These are phyloP conservation scores for Zosterops hypoxanthus DNA, from an alignment of 2,113 vertebrate species.

Conservation along the genomic window DNA sequence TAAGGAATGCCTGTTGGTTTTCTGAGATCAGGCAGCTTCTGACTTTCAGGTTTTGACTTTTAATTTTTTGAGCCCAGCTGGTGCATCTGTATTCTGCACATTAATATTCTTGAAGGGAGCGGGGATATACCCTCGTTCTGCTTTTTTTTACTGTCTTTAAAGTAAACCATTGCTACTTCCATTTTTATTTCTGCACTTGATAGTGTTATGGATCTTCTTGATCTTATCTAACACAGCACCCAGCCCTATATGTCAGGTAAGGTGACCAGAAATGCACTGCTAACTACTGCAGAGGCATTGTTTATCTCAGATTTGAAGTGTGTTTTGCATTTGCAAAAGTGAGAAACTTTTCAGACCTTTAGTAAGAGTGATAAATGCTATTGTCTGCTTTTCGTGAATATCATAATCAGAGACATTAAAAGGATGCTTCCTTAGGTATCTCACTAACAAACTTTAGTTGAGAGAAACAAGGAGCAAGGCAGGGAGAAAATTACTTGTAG, in stretches of 20 bases:
- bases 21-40: conserved; percentile 27
- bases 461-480: not conserved
- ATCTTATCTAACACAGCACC: not conserved
- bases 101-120: conserved; percentile 24
- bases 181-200: not conserved
- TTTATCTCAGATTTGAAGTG: not conserved
- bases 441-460: not conserved
- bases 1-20: not conserved
- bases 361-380: not conserved
- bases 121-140: not conserved
- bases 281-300: not conserved
- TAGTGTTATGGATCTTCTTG: not conserved
- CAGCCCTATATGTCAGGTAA: not conserved
- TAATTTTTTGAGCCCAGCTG: not conserved
- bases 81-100: not conserved
- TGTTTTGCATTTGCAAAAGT: not conserved
- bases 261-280: not conserved
- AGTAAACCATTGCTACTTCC: not conserved
- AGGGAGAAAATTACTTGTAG: not conserved
- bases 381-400: not conserved
- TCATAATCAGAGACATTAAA: not conserved
- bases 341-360: not conserved
- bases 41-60: not conserved
- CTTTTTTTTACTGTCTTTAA: not conserved
- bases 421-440: not conserved